These are phyloP conservation scores for Zosterops lateralis DNA, from an alignment of 2,113 vertebrate genomes.

Conservation along the genomic window DNA sequence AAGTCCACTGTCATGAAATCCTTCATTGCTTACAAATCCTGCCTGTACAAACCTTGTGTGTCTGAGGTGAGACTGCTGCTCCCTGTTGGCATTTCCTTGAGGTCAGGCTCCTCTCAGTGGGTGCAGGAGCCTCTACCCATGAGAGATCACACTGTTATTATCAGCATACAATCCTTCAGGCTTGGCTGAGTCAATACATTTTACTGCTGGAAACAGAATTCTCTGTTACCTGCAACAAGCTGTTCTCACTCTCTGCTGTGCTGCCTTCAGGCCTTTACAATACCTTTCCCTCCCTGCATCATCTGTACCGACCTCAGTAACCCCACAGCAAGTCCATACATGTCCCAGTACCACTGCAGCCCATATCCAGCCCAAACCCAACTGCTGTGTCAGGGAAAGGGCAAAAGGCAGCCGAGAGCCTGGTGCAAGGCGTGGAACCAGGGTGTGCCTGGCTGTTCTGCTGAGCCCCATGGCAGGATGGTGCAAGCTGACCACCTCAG, in stretches of 20 bases:
- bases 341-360: background rate
- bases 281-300: background rate
- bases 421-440: background rate
- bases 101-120: background rate
- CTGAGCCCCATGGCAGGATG: too few relatives aligned
- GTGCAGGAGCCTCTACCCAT: background rate
- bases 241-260: background rate
- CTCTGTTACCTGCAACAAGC: background rate
- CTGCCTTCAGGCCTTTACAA: background rate
- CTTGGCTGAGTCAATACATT: background rate
- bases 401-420: rapidly evolving
- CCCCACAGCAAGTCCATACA: background rate
- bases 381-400: rapidly evolving
- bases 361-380: background rate
- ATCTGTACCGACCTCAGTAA: background rate
- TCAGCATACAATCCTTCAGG: background rate
- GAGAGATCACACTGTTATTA: background rate
- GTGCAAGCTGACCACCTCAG: background rate
- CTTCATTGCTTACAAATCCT: background rate
- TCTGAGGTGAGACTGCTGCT: background rate
- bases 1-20: background rate
- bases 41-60: rapidly evolving
- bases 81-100: background rate
- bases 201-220: background rate
- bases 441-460: background rate